Conservation (phyloP, 2,888 invertebrate genomes). For the Ophonus ardosiacus region DNA sequence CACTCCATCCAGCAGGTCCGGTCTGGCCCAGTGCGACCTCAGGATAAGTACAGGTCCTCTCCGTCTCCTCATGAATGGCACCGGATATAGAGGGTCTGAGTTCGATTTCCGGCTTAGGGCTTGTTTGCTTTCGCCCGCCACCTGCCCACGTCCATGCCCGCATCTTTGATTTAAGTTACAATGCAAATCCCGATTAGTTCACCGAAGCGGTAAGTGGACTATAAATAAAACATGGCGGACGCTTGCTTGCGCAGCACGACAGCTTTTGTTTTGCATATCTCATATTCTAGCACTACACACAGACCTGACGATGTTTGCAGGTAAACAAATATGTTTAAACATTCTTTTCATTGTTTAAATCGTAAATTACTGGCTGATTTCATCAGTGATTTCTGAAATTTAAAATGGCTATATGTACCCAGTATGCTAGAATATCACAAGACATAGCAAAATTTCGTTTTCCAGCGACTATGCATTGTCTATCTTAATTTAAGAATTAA, state of each 20-base stretch:
- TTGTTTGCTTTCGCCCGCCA: conserved; percentile 30
- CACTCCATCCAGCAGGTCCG: not conserved
- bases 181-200: conserved; percentile 64
- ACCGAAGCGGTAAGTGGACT: conserved; percentile 57
- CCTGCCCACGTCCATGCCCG: not conserved
- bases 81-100: conserved; percentile 61
- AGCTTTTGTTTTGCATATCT: conserved; percentile 6
- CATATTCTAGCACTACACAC: no score
- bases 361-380: no score
- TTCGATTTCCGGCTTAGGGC: conserved; percentile 60
- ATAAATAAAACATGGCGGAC: conserved; percentile 61
- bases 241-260: not conserved
- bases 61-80: conserved; percentile 40
- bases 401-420: no score
- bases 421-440: no score
- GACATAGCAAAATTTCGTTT: no score
- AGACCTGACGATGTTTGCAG: no score
- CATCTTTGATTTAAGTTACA: conserved; percentile 62
- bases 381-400: no score
- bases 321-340: no score
- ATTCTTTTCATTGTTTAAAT: no score
- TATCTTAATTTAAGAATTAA: no score
- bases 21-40: not conserved
- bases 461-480: no score
- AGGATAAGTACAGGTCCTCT: conserved; percentile 52